Base-by-base conservation (phyloP, 1,140 invertebrate genomes). In the Solenopsis invicta region DNA sequence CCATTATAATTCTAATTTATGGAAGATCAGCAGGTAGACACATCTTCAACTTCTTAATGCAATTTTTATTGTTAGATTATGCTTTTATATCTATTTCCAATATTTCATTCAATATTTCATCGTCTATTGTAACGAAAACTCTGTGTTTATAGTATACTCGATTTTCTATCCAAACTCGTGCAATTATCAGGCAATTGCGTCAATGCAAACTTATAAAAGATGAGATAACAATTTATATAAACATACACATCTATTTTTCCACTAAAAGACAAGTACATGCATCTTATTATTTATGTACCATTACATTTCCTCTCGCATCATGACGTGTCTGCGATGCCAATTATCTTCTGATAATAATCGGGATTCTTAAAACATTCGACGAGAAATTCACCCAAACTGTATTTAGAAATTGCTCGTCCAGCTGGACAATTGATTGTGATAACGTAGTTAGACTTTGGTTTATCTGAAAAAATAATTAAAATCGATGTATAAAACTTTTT, bases 321-420 rank as follows among this genome's bases (percentile, higher is more conserved):
- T 56, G 62, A 72, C 50, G 21, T n/a, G 13, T 89, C 93, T 18
- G 96, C 96, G 77, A 98, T 96, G 29, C 97, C 97, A 89, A 97
- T 96, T 48, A 97, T 93, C 92, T 96, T 96, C 80, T 97, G 96
- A 93, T 97, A 97, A 94, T 97, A 96, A 89, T 98, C 96, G 3
- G 97, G 94, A 85, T 97, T 95, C 41, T 95, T 93, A 29, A 98
- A 94, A 61, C 96, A 96, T 71, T 98, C 97, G 0, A 98, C 96
- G 78, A 98, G 96, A 94, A 98, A 98, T 85, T 96, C 95, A 5
- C 97, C 98, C 52, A 98, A 95, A 93, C 98, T 97, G 93, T 96
- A 95, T 89, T 98, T 98, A 1, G 97, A 97, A 50, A 98, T 96
- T 52, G 95, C 93, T 9, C 96, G 96, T 24, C 97, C 97, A 4